phyloP scores from a whole-genome alignment of 2,888 invertebrate species.

The Eutolmus rufibarbis region DNA sequence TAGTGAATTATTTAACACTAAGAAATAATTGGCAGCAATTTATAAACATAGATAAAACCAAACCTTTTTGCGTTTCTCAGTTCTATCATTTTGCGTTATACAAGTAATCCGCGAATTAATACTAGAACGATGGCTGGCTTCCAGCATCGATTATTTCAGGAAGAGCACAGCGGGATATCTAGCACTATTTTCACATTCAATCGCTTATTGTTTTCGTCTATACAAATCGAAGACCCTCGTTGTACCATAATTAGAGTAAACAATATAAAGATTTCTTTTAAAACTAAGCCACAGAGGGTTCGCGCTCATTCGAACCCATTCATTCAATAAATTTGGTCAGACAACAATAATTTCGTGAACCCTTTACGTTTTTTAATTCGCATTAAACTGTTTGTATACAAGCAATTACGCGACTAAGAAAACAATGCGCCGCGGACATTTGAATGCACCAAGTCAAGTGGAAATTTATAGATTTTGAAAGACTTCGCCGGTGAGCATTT shows the following conservation, averaged over 20 bases:
- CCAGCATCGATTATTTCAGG: not conserved
- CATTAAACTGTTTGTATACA: not conserved
- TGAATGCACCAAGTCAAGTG: not conserved
- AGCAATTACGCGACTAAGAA: not conserved
- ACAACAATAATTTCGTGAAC: not conserved
- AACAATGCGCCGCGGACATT: not conserved
- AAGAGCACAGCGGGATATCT: not conserved
- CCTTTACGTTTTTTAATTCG: not conserved
- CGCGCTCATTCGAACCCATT: not conserved
- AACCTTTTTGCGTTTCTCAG: not conserved
- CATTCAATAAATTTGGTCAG: not conserved
- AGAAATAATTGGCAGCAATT: not conserved
- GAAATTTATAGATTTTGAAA: not conserved
- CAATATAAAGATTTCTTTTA: not conserved
- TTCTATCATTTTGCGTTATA: not conserved
- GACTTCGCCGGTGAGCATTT: not conserved
- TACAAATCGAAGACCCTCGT: not conserved
- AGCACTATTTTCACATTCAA: not conserved
- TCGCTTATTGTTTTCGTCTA: not conserved
- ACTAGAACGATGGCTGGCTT: not conserved
- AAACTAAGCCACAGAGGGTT: not conserved
- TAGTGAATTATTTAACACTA: not conserved
- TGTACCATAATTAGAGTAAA: not conserved
- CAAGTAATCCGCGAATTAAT: not conserved
- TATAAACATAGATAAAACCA: not conserved